Evolutionary conservation across 1,140 invertebrate species (phyloP).

Genomic region (Hypsibius dujardini): DNA sequence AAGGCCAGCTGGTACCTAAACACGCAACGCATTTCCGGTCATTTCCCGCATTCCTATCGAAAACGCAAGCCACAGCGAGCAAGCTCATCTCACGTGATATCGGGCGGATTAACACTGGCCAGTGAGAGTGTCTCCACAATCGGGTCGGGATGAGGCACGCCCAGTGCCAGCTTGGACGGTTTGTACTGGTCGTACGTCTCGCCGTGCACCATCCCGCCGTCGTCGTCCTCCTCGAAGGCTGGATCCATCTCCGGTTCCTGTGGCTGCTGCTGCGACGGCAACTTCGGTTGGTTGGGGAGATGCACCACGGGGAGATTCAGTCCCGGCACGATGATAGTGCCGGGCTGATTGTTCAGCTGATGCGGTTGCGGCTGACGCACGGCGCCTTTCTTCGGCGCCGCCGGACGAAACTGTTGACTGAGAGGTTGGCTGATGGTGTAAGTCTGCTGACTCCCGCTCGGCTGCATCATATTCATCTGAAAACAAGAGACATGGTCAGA

Average conservation of each 20-base stretch:
- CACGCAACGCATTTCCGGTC: neutral
- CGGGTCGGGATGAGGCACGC: conserved; percentile 66
- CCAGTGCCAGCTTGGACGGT: conserved; percentile 3
- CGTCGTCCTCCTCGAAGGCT: neutral
- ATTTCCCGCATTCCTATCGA: neutral
- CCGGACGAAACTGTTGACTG: too few species aligned
- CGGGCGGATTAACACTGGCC: conserved; percentile 81
- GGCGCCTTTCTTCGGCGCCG: too few species aligned
- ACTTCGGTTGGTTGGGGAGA: too few species aligned
- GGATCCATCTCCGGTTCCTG: neutral
- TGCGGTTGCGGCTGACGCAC: too few species aligned
- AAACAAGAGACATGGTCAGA: too few species aligned
- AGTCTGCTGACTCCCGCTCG: too few species aligned
- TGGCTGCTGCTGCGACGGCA: too few species aligned
- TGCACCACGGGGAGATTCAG: too few species aligned
- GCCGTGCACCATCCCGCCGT: neutral
- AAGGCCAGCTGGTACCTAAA: conserved; percentile 62
- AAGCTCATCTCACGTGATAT: conserved; percentile 43
- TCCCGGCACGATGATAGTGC: too few species aligned
- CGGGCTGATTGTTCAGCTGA: too few species aligned
- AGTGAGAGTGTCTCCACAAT: conserved; percentile 96
- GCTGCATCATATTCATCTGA: too few species aligned
- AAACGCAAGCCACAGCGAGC: neutral
- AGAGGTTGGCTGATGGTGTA: too few species aligned
- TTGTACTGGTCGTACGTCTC: conserved; percentile 6